Percentiles rank a stretch among this genome's conserved stretches.
Conservation (phyloP, 2,888 invertebrate species). For the Serripes groenlandicus region DNA sequence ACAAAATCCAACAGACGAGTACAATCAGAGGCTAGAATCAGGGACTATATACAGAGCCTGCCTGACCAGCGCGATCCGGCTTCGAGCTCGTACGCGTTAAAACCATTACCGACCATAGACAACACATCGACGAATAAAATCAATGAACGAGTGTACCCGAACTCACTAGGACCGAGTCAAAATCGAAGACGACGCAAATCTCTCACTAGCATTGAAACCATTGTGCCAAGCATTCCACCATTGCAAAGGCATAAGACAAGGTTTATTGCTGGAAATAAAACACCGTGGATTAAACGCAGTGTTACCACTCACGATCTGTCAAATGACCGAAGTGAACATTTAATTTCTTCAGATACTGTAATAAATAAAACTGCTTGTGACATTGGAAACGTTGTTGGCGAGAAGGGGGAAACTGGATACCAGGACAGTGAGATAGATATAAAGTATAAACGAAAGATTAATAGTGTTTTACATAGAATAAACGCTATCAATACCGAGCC, state of each 20-base stretch:
- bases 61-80: not conserved
- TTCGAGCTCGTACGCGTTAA: not conserved
- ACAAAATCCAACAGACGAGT: not conserved
- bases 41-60: constrained; percentile 10
- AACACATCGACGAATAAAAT: not conserved
- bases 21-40: not conserved
- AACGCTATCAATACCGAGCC: constrained; percentile 15
- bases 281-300: not conserved
- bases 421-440: constrained; percentile 1
- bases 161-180: not conserved
- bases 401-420: no score
- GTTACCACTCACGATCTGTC: not conserved
- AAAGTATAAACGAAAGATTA: not conserved
- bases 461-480: constrained; percentile 3
- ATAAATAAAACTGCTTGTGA: not conserved
- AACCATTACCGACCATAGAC: not conserved
- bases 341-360: not conserved
- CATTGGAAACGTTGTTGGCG: not conserved
- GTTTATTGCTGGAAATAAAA: not conserved
- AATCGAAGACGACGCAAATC: not conserved
- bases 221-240: not conserved
- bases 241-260: not conserved
- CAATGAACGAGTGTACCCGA: not conserved
- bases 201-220: not conserved
- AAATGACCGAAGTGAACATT: not conserved